A percentile compares a stretch with the other conserved stretches of the same genome.
These are phyloP conservation scores for Isoperla grammatica DNA, from an alignment of 2,888 invertebrate genomes.

Conservation along the genomic window DNA sequence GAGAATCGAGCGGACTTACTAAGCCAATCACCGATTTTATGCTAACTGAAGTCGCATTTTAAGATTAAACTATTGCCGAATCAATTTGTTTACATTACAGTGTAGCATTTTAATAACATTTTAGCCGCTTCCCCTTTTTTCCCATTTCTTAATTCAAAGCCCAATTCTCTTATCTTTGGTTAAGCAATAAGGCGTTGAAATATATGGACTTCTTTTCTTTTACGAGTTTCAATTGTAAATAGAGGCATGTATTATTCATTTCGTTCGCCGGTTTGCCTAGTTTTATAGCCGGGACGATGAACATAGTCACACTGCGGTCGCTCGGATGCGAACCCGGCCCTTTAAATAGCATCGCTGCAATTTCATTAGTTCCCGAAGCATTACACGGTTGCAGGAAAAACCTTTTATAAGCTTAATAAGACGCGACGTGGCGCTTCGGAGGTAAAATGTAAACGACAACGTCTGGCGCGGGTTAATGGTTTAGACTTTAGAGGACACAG, in stretches of 20 bases:
- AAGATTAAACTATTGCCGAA: no score
- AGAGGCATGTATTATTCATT: slow-evolving; percentile 17
- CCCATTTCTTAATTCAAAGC: no score
- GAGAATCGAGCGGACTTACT: no score
- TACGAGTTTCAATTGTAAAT: slow-evolving; percentile 16
- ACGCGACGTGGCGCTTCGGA: not conserved
- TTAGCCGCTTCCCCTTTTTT: no score
- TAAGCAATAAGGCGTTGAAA: slow-evolving; percentile 1
- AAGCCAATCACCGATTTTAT: no score
- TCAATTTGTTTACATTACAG: no score
- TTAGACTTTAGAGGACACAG: no score
- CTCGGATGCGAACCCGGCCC: slow-evolving; percentile 6
- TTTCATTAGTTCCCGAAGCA: slow-evolving; percentile 14
- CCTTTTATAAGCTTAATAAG: slow-evolving; percentile 11
- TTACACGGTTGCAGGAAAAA: not conserved
- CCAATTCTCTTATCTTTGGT: slow-evolving; percentile 7
- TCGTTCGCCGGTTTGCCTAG: not conserved
- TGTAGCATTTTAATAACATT: no score
- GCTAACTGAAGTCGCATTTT: no score
- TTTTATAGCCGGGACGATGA: slow-evolving; percentile 12
- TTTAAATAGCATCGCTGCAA: slow-evolving; percentile 13
- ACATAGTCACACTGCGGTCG: not conserved
- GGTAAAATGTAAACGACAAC: not conserved
- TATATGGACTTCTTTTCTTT: not conserved
- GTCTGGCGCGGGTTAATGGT: no score